A percentile compares a stretch with the other conserved stretches of the same genome.
phyloP scores from a whole-genome alignment of 2,797 vertebrate genomes.

The Malacoctenus gilli region DNA sequence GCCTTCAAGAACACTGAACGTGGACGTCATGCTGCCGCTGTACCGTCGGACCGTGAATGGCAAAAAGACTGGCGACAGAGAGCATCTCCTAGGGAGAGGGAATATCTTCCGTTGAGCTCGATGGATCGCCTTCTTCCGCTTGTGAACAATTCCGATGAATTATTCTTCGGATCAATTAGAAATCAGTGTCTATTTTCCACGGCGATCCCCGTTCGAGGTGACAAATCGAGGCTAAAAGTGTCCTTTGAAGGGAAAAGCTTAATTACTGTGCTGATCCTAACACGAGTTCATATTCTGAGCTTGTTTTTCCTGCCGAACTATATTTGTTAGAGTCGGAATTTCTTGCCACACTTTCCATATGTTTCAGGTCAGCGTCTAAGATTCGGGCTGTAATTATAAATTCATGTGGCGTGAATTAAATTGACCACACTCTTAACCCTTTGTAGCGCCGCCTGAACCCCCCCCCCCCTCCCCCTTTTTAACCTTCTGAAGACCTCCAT shows the following conservation, averaged over 20 bases:
- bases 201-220: no score
- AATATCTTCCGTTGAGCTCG: background rate
- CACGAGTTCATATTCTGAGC: no score
- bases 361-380: constrained; percentile 6
- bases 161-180: no score
- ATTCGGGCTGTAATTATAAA: background rate
- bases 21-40: background rate
- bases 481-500: constrained; percentile 56
- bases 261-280: no score
- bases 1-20: background rate
- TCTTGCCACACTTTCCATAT: background rate
- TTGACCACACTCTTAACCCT: constrained; percentile 41
- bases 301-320: no score
- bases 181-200: no score
- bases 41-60: no score
- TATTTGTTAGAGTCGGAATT: background rate
- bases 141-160: no score
- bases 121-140: no score
- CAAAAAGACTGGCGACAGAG: background rate
- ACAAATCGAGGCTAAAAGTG: no score
- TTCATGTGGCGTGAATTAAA: constrained; percentile 1
- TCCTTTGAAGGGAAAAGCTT: no score
- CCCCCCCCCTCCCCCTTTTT: constrained; percentile 13
- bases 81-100: no score
- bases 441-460: background rate